Conservation (phyloP, 2,797 vertebrate genomes). For the Coranthus polyacanthus region DNA sequence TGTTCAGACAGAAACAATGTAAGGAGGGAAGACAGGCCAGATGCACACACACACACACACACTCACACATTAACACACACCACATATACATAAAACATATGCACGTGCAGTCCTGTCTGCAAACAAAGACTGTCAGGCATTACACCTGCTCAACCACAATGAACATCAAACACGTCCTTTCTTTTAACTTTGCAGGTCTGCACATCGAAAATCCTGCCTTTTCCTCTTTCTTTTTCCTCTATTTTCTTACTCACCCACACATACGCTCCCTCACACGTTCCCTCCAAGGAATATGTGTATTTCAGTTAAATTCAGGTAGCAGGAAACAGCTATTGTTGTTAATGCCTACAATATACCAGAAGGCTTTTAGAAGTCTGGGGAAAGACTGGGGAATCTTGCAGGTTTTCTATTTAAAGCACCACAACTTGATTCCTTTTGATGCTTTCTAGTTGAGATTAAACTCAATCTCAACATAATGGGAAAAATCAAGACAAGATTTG, state of each 20-base stretch:
- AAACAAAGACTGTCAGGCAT: neutral
- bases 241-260: neutral
- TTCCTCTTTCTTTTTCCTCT: neutral
- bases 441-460: no score
- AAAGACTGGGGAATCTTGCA: no score
- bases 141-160: neutral
- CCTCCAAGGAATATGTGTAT: no score
- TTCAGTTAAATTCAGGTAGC: no score
- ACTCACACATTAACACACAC: neutral
- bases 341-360: neutral
- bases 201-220: neutral
- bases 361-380: no score
- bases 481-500: no score
- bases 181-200: neutral
- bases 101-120: neutral
- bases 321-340: neutral
- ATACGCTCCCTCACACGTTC: neutral
- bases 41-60: slow-evolving; percentile 1
- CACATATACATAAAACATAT: neutral
- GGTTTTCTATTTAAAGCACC: no score
- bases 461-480: no score
- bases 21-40: slow-evolving; percentile 24
- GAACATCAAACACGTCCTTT: slow-evolving; percentile 3
- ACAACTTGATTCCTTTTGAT: no score
- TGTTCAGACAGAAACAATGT: slow-evolving; percentile 42